Evolutionary conservation across 2,888 invertebrate species (phyloP).

Genomic region (Drosophila anomalata): DNA sequence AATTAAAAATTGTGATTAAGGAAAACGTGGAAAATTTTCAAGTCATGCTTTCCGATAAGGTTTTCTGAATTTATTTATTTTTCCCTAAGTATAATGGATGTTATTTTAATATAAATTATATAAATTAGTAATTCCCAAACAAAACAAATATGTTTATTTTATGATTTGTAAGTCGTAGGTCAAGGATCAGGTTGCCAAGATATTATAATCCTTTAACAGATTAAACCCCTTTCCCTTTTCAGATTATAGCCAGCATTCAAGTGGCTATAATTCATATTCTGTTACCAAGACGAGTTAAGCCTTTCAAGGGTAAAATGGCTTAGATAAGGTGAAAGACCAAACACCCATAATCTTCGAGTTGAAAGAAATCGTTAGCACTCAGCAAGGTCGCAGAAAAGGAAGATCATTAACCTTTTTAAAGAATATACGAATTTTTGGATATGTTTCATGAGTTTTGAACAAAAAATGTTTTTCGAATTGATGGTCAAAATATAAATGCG

Average conservation of each 20-base stretch:
- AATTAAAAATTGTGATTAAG: conserved; percentile 36
- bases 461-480: neutral
- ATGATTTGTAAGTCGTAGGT: neutral
- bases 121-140: too few species aligned
- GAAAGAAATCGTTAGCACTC: conserved; percentile 17
- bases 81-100: neutral
- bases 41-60: conserved; percentile 51
- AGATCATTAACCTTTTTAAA: conserved; percentile 16
- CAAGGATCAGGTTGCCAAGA: neutral
- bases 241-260: conserved; percentile 7
- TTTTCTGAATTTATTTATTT: too few species aligned
- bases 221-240: neutral
- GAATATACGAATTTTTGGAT: neutral
- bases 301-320: conserved; percentile 16
- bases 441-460: neutral
- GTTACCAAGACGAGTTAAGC: conserved; percentile 18
- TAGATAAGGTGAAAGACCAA: conserved; percentile 9
- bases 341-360: conserved; percentile 10
- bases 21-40: conserved; percentile 20
- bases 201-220: conserved; percentile 4
- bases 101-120: neutral
- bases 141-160: neutral
- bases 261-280: conserved; percentile 9
- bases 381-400: neutral
- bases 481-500: neutral